Base-by-base conservation (phyloP, 2,113 vertebrate genomes). In the Gymnarchus niloticus region DNA sequence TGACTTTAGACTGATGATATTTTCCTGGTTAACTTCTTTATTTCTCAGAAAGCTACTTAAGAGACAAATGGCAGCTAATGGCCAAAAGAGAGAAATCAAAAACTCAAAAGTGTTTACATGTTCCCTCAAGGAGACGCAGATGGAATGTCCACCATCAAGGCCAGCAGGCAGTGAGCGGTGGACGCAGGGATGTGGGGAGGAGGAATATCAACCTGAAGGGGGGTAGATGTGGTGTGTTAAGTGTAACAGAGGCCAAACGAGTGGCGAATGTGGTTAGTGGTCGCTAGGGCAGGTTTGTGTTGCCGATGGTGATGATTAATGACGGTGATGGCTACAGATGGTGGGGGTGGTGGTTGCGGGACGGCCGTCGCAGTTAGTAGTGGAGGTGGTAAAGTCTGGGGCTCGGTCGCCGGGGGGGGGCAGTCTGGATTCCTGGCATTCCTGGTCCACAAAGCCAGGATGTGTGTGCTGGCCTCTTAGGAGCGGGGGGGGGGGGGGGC, bases 381-480 rank as follows among this genome's bases (percentile, higher is more conserved):
- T 28, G 23, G 59, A 86, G n/a, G 41, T 54, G 78, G 49, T 41
- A n/a, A 54, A 33, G 25, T 0, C 33, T 81, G 17, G 19, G 33
- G 81, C 28, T 83, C 14, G 17, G 81, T 37, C 46, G 41, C 73
- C 59, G 37, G 52, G 73, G 87, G 85, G 88, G 86, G 88, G 83
- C 85, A 87, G 89, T 88, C 89, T 87, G 89, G 90, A 95, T 94
- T 94, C 91, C 90, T 91, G 65, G 87, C 85, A 95, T 95, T 94
- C 94, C 93, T 90, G 89, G 88, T 88, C 88, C 90, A 95, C 94
- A 95, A 95, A 94, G 93, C 92, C 93, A 94, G 93, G 94, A 95
- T 94, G 93, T 94, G 93, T 94, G 90, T 23, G 83, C 88, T 84
- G 88, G 88, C 86, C 86, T 10, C 83, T n/a, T n/a, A n/a, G n/a